These are phyloP conservation scores for Drosophila paulistorum DNA, from an alignment of 1,140 invertebrate species.

Conservation along the genomic window DNA sequence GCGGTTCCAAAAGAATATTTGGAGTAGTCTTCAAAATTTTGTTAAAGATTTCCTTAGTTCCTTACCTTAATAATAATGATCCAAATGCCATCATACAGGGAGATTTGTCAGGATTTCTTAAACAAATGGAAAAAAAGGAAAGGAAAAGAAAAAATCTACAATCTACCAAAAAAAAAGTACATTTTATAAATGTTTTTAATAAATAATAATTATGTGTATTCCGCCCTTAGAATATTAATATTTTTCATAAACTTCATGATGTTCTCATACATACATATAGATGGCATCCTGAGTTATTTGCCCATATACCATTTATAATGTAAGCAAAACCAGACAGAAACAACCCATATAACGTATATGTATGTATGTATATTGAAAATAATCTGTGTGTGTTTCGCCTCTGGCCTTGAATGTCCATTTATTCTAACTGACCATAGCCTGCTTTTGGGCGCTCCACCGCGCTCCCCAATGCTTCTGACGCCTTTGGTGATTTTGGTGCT, in stretches of 20 bases:
- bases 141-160: no score
- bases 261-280: no score
- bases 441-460: conserved; percentile 24
- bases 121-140: no score
- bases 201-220: neutral
- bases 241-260: neutral
- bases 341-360: neutral
- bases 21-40: no score
- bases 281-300: conserved; percentile 9
- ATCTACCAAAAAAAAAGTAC: no score
- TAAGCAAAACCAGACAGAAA: conserved; percentile 4
- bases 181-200: neutral
- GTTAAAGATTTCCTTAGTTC: no score
- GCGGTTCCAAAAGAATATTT: no score
- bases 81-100: no score
- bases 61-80: no score
- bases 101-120: no score
- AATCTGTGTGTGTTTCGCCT: conserved; percentile 32
- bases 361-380: conserved; percentile 7
- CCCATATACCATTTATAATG: conserved; percentile 6
- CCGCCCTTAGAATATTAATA: neutral
- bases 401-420: conserved; percentile 15
- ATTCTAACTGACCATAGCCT: conserved; percentile 41
- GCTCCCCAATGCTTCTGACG: neutral
- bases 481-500: neutral